These are phyloP conservation scores for Microctenopoma steveboyesi DNA, from an alignment of 2,797 vertebrate genomes.

Conservation along the genomic window DNA sequence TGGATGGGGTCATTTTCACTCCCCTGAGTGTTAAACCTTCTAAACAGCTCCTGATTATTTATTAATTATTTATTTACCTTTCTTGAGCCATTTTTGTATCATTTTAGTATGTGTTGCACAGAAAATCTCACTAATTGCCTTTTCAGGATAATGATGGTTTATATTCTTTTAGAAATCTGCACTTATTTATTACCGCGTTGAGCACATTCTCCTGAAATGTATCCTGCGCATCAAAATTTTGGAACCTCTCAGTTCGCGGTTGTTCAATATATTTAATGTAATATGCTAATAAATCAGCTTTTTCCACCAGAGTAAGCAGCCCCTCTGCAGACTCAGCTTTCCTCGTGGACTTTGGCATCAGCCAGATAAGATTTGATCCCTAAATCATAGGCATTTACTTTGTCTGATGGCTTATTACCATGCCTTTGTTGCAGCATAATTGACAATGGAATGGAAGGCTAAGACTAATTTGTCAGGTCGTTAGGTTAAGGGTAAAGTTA, in stretches of 20 bases:
- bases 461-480: slow-evolving; percentile 82
- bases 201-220: slow-evolving; percentile 54
- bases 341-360: slow-evolving; percentile 72
- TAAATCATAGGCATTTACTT: slow-evolving; percentile 82
- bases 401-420: slow-evolving; percentile 82
- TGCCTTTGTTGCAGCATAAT: slow-evolving; percentile 82
- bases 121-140: slow-evolving; percentile 14
- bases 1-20: slow-evolving; percentile 6
- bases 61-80: neutral
- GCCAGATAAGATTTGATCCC: slow-evolving; percentile 88
- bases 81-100: too few relatives aligned
- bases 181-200: slow-evolving; percentile 36
- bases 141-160: slow-evolving; percentile 35
- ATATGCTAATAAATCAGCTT: slow-evolving; percentile 84
- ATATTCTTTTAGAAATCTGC: slow-evolving; percentile 26
- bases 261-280: slow-evolving; percentile 84
- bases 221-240: slow-evolving; percentile 74
- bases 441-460: slow-evolving; percentile 73
- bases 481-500: slow-evolving; percentile 82
- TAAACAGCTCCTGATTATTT: neutral
- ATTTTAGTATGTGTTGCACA: neutral
- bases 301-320: slow-evolving; percentile 80
- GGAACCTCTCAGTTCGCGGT: slow-evolving; percentile 63
- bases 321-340: slow-evolving; percentile 83
- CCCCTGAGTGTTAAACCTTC: neutral